Percentiles rank a stretch among this genome's conserved stretches.
Conservation (phyloP, 2,888 invertebrate genomes). For the Coenonympha glycerion region DNA sequence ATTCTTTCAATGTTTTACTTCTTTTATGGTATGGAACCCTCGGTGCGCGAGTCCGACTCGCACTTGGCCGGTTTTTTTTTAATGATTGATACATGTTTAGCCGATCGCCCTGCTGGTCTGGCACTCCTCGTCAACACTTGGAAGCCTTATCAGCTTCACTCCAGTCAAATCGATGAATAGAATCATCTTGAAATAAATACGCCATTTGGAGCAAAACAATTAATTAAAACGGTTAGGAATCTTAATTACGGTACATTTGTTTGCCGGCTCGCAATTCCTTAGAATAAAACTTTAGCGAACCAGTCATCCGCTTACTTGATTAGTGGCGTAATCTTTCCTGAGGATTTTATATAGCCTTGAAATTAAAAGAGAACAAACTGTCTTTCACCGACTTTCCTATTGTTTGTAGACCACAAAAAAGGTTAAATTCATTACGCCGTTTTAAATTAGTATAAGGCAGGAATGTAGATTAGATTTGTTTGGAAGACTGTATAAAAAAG, state of each 20-base stretch:
- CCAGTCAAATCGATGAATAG: slow-evolving; percentile 29
- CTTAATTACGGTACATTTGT: slow-evolving; percentile 33
- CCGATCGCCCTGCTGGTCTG: too few species aligned
- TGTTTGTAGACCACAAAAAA: neutral
- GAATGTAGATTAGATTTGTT: neutral
- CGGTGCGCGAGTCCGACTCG: too few species aligned
- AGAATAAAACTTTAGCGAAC: slow-evolving; percentile 28
- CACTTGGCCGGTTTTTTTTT: too few species aligned
- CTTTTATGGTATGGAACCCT: too few species aligned
- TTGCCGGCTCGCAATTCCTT: slow-evolving; percentile 27
- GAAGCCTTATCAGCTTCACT: slow-evolving; percentile 7
- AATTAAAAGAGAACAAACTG: slow-evolving; percentile 10
- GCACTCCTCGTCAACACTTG: neutral
- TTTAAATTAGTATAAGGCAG: neutral
- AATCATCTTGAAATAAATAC: slow-evolving; percentile 26
- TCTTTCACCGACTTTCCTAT: neutral
- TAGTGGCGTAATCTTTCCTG: slow-evolving; percentile 19
- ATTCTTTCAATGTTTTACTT: too few species aligned
- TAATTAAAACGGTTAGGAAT: slow-evolving; percentile 30
- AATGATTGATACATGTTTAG: too few species aligned
- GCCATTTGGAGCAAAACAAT: slow-evolving; percentile 24
- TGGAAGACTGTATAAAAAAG: neutral
- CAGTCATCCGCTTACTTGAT: slow-evolving; percentile 29
- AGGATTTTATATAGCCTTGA: slow-evolving; percentile 13
- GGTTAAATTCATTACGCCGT: neutral